phyloP scores from a whole-genome alignment of 2,113 vertebrate genomes.

The Lophochroa leadbeateri region DNA sequence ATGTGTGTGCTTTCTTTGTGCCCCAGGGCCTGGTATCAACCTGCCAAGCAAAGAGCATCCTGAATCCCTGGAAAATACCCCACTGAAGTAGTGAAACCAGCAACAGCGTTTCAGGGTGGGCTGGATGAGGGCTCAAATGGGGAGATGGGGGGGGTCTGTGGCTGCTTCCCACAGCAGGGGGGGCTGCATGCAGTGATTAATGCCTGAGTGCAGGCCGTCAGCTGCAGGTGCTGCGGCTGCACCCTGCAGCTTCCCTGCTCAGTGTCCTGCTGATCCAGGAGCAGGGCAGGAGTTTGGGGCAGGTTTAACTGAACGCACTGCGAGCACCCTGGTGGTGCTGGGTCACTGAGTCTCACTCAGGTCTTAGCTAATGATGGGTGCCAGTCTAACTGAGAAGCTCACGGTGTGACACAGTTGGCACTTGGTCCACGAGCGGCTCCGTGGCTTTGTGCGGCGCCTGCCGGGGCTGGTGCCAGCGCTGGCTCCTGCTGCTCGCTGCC shows the following conservation, averaged over 20 bases:
- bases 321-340: neutral
- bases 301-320: neutral
- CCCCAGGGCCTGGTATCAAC: neutral
- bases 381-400: accelerated
- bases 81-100: neutral
- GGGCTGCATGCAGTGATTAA: accelerated
- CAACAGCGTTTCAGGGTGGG: accelerated
- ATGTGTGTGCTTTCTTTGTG: neutral
- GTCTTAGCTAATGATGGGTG: neutral
- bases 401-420: neutral
- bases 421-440: neutral
- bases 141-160: neutral
- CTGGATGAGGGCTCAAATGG: neutral
- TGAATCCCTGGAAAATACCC: neutral
- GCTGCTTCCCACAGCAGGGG: accelerated
- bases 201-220: neutral
- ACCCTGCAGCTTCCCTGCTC: neutral
- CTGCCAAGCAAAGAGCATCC: neutral
- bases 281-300: neutral
- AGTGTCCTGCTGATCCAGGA: neutral
- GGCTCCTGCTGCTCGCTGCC: neutral
- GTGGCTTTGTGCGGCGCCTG: neutral
- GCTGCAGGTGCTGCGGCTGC: accelerated
- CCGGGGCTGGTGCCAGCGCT: accelerated
- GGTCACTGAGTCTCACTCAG: neutral